A percentile compares a stretch with the other conserved stretches of the same genome.
These are phyloP conservation scores for Pedicia rivosa DNA, from an alignment of 2,888 invertebrate genomes.

Conservation along the genomic window DNA sequence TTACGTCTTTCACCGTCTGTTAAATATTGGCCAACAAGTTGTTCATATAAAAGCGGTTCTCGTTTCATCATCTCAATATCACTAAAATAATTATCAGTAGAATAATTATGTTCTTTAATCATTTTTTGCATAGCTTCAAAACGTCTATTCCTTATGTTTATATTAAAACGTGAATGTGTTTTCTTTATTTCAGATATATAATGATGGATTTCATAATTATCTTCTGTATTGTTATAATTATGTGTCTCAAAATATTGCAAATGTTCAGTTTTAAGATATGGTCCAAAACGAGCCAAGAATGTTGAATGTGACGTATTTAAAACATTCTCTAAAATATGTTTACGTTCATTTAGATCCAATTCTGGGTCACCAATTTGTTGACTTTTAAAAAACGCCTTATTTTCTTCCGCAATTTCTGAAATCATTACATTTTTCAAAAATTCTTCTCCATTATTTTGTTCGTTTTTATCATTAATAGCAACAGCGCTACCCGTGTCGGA, in stretches of 20 bases:
- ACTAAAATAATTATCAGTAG: slow-evolving; percentile 78
- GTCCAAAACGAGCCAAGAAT: slow-evolving; percentile 66
- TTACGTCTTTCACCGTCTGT: slow-evolving; percentile 55
- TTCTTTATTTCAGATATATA: slow-evolving; percentile 44
- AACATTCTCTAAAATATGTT: slow-evolving; percentile 44
- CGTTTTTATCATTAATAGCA: background rate
- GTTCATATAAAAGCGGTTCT: slow-evolving; percentile 79
- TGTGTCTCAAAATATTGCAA: slow-evolving; percentile 45
- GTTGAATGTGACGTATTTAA: slow-evolving; percentile 46
- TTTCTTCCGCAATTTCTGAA: slow-evolving; percentile 41
- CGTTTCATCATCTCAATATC: slow-evolving; percentile 88
- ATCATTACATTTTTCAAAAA: slow-evolving; percentile 34
- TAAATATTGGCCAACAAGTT: slow-evolving; percentile 74
- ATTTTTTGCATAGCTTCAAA: slow-evolving; percentile 66
- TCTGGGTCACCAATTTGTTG: slow-evolving; percentile 69
- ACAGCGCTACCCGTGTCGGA: no score
- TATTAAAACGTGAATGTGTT: slow-evolving; percentile 36
- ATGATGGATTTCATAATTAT: slow-evolving; percentile 40
- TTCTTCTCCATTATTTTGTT: no score
- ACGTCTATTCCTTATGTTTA: slow-evolving; percentile 59
- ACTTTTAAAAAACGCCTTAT: slow-evolving; percentile 57
- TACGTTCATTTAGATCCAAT: slow-evolving; percentile 50
- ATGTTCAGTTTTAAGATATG: slow-evolving; percentile 48
- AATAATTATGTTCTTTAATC: slow-evolving; percentile 40
- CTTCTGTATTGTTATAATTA: slow-evolving; percentile 21